Conservation (phyloP, 2,888 invertebrate species). For the Ormyrus thymus region DNA sequence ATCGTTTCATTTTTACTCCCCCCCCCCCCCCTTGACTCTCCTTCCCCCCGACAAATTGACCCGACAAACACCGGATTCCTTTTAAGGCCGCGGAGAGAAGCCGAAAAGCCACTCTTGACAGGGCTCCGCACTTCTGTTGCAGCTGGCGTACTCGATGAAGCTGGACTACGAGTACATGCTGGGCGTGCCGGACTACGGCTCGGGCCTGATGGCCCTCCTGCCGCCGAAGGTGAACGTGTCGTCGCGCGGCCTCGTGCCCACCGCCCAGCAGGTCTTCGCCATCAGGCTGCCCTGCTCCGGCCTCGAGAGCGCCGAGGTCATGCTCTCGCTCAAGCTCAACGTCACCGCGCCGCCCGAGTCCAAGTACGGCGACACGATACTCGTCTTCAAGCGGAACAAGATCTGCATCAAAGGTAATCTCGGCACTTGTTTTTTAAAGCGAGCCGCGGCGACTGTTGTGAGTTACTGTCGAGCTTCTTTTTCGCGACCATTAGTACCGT, state of each 20-base stretch:
- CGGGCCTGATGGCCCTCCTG: slow-evolving; percentile 79
- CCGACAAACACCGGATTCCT: no score
- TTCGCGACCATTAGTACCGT: no score
- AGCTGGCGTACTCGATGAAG: slow-evolving; percentile 87
- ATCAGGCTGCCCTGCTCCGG: slow-evolving; percentile 91
- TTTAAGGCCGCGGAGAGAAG: no score
- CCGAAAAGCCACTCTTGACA: no score
- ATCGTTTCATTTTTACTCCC: no score
- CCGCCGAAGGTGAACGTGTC: slow-evolving; percentile 90
- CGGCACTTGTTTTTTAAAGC: no score
- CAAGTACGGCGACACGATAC: slow-evolving; percentile 81
- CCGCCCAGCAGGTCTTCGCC: slow-evolving; percentile 84
- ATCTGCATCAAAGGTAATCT: slow-evolving; percentile 89
- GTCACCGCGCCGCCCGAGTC: slow-evolving; percentile 84
- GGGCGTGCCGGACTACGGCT: slow-evolving; percentile 67
- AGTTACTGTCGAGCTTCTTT: no score
- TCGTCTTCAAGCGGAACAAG: slow-evolving; percentile 90
- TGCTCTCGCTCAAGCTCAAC: slow-evolving; percentile 87
- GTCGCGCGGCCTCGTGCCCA: slow-evolving; percentile 86
- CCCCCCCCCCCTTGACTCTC: no score
- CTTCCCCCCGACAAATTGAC: no score
- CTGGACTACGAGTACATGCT: slow-evolving; percentile 86
- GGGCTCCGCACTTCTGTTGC: slow-evolving; percentile 64
- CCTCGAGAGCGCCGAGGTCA: slow-evolving; percentile 86
- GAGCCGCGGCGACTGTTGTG: no score